These are phyloP conservation scores for Heteractis magnifica DNA, from an alignment of 92 coral and sea anemone genomes.

Conservation along the genomic window DNA sequence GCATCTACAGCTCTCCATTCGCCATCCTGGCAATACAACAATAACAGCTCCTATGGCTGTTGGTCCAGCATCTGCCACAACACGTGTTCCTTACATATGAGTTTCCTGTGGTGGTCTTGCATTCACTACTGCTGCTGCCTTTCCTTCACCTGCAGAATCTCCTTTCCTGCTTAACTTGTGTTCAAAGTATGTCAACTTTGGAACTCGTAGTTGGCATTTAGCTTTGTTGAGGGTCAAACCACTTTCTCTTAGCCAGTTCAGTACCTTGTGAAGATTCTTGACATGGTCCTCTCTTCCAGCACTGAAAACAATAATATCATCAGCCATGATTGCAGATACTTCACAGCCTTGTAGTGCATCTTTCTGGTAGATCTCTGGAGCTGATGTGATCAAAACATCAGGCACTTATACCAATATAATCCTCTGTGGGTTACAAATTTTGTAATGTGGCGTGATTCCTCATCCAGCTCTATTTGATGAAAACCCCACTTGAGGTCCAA, in stretches of 20 bases:
- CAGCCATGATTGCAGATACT: conserved; percentile 40
- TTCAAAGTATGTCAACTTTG: conserved; percentile 33
- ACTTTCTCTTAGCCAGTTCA: conserved; percentile 34
- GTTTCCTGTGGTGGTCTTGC: conserved; percentile 23
- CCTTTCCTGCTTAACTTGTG: conserved; percentile 18
- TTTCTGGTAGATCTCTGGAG: conserved; percentile 60
- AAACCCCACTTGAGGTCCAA: conserved; percentile 49
- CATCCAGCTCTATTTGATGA: background rate
- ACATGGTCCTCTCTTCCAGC: conserved; percentile 38
- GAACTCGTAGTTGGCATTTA: conserved; percentile 50
- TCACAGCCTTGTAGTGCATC: conserved; percentile 47
- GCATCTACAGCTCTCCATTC: conserved; percentile 60
- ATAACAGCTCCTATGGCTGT: conserved; percentile 53
- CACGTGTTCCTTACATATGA: conserved; percentile 6
- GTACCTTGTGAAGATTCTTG: conserved; percentile 35
- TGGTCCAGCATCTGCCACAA: conserved; percentile 58
- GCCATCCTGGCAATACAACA: conserved; percentile 43
- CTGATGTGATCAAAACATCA: conserved; percentile 58
- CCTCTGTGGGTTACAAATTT: conserved; percentile 52
- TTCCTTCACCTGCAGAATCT: conserved; percentile 30
- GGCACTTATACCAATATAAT: conserved; percentile 29
- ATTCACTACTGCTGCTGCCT: conserved; percentile 26
- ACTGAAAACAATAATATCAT: conserved; percentile 53
- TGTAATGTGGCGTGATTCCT: conserved; percentile 37
- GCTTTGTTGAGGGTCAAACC: conserved; percentile 51